phyloP scores from a whole-genome alignment of 1,140 invertebrate species.

The Polyergus mexicanus region DNA sequence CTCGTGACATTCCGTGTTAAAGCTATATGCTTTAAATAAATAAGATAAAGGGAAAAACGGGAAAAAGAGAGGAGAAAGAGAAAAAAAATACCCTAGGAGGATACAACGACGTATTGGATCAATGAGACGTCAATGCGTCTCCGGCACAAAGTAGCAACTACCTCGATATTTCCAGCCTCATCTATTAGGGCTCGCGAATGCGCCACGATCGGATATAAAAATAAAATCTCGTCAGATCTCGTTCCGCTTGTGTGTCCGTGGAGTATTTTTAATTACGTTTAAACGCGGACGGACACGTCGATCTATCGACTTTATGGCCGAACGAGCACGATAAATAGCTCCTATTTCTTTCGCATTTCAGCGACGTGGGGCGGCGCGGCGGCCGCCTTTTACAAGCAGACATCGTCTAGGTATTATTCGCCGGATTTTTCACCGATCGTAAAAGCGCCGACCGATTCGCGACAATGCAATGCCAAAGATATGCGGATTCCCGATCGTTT shows the following conservation, averaged over 20 bases:
- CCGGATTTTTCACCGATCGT: background rate
- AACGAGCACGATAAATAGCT: conserved; percentile 43
- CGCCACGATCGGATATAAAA: conserved; percentile 23
- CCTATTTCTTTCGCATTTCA: background rate
- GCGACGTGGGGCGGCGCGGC: background rate
- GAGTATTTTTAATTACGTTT: conserved; percentile 60
- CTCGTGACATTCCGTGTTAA: background rate
- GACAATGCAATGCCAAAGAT: background rate
- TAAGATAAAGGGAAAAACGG: background rate
- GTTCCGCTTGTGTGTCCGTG: conserved; percentile 4
- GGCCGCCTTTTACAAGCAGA: conserved; percentile 22
- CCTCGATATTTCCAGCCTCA: conserved; percentile 1
- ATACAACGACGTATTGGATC: conserved; percentile 17
- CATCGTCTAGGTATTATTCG: background rate
- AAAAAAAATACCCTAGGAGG: background rate
- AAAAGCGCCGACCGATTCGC: background rate
- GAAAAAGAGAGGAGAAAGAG: background rate
- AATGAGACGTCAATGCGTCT: conserved; percentile 45
- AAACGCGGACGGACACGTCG: background rate
- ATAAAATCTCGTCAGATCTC: conserved; percentile 48
- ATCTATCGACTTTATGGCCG: conserved; percentile 42
- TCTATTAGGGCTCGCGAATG: conserved; percentile 35
- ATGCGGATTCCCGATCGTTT: background rate
- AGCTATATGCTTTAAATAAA: conserved; percentile 7
- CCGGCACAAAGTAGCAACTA: conserved; percentile 12